Evolutionary conservation across 2,113 vertebrate species (phyloP), one percentile per base, ranked within the genome.

Genomic region (Verasper variegatus): DNA sequence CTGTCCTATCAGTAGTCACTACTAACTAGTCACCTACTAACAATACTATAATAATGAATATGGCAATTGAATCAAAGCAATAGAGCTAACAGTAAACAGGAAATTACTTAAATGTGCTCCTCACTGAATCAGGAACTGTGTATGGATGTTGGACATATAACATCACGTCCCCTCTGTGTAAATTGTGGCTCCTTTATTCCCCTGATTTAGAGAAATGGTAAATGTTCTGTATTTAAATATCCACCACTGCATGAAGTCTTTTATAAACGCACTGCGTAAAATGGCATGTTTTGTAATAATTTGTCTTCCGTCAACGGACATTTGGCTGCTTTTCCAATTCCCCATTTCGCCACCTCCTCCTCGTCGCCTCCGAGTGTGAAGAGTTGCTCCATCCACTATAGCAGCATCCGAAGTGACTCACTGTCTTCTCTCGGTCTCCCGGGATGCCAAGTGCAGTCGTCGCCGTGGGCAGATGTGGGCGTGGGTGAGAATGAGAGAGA

Each of bases 391-490:
- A 77, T 85, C 84, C 58, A 80, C 85, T 10, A 37, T 60, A 59
- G 65, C 79, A 68, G 75, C 69, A 66, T 80, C 71, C 52, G n/a
- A 51, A 87, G 63, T 92, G 90, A 90, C 68, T 93, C 89, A 92
- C 74, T 74, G 78, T 78, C 65, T 76, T 82, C 67, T 68, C 47
- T 37, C n/a, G 4, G 14, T 83, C 82, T 91, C 61, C 57, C 24
- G 24, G 52, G 31, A 76, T 80, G 84, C 84, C 76, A 83, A 72
- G 51, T 18, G 3, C 56, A 83, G 80, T 82, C 64, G 77, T 84
- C 21, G 66, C 83, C 27, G 77, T 90, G 80, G 86, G 90, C 85
- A 83, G 74, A 76, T 40, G 82, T 90, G 84, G 86, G 85, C 45
- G 80, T 90, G 84, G 86, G 85, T 81, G 82, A 69, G 63, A 79